These are phyloP conservation scores for Zaprionus gabonicus DNA, from an alignment of 1,140 invertebrate species.

Conservation along the genomic window DNA sequence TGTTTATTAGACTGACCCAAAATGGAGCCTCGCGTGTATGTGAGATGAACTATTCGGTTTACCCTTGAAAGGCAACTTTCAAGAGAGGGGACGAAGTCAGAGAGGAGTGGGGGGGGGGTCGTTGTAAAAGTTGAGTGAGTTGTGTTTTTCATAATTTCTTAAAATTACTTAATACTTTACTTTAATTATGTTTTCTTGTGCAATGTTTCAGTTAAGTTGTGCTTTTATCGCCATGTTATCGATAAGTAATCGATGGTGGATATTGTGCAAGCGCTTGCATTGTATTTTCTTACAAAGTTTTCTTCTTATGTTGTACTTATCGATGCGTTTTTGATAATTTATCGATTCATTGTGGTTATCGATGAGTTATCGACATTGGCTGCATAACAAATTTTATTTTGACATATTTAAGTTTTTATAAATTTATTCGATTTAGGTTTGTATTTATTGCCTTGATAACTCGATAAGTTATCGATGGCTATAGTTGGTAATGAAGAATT, in stretches of 20 bases:
- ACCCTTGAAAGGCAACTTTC: constrained; percentile 28
- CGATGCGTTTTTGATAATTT: not conserved
- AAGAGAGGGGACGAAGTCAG: not conserved
- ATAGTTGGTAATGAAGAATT: not conserved
- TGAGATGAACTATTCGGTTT: constrained; percentile 44
- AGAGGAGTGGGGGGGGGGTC: not conserved
- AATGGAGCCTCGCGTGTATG: constrained; percentile 49
- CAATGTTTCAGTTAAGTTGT: not conserved
- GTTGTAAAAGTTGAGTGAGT: not conserved
- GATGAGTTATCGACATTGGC: not conserved
- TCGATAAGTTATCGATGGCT: not conserved
- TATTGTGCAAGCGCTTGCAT: not conserved
- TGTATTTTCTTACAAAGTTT: not conserved
- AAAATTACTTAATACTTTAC: not conserved
- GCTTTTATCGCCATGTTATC: constrained; percentile 6
- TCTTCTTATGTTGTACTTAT: not conserved
- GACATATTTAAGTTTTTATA: too few relatives aligned
- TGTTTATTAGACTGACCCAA: constrained; percentile 77
- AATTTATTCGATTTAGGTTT: too few relatives aligned
- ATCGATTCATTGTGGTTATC: too few relatives aligned
- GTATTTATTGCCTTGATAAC: not conserved
- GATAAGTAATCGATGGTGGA: not conserved
- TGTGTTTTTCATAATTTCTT: not conserved
- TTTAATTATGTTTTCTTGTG: not conserved
- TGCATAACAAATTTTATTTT: too few relatives aligned